Percentiles rank a stretch among this genome's conserved stretches.
Conservation (phyloP, 2,888 invertebrate species). For the Eueremaeus valkanovi region DNA sequence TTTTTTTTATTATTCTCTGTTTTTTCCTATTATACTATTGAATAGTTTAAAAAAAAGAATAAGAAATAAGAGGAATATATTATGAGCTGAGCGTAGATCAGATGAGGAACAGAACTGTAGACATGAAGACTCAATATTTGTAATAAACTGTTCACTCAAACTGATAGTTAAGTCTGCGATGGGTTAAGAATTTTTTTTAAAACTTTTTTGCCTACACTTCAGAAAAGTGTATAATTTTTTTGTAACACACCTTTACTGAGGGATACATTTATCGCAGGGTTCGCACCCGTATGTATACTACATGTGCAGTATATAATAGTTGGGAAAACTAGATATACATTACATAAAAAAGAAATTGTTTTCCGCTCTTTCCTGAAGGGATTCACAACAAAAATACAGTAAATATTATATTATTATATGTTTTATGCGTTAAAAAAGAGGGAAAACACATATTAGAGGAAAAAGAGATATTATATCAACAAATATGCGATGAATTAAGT, state of each 20-base stretch:
- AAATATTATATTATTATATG: no score
- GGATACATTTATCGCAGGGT: background rate
- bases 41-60: background rate
- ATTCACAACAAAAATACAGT: background rate
- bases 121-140: background rate
- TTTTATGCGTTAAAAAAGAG: no score
- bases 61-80: background rate
- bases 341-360: background rate
- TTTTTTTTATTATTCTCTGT: background rate
- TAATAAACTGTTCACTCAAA: background rate
- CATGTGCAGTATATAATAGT: background rate
- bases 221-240: background rate
- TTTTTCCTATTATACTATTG: background rate
- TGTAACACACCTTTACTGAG: background rate
- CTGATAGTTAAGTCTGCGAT: background rate
- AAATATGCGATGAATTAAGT: background rate
- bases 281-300: background rate
- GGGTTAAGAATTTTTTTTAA: background rate
- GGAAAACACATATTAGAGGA: no score
- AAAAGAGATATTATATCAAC: no score
- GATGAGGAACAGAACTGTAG: background rate
- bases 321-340: background rate
- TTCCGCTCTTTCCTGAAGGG: background rate
- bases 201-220: background rate
- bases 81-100: background rate